These are phyloP conservation scores for Drosophila niveifrons DNA, from an alignment of 2,888 invertebrate species.

Conservation along the genomic window DNA sequence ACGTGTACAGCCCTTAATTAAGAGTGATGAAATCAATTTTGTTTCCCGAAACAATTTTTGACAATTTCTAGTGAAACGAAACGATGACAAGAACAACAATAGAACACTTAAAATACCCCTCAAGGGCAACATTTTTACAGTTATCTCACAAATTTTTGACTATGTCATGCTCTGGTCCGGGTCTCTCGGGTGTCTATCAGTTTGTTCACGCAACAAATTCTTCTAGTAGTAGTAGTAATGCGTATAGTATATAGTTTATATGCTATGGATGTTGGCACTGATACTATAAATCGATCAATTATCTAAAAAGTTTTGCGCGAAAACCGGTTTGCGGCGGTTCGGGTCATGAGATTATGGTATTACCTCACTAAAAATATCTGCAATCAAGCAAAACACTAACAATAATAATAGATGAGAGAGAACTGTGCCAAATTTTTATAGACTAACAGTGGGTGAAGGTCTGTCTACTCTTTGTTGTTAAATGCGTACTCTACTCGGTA, in stretches of 20 bases:
- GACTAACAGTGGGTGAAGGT: constrained; percentile 71
- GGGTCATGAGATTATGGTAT: constrained; percentile 32
- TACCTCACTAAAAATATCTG: constrained; percentile 44
- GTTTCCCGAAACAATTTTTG: constrained; percentile 45
- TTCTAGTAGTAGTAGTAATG: not conserved
- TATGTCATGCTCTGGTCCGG: constrained; percentile 29
- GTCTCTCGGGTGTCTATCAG: not conserved
- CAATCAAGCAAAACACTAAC: constrained; percentile 27
- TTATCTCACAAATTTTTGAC: constrained; percentile 29
- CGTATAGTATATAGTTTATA: constrained; percentile 2
- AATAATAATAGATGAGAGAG: constrained; percentile 31
- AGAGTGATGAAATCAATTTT: constrained; percentile 54
- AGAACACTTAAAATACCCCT: constrained; percentile 33
- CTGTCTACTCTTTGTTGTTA: constrained; percentile 23
- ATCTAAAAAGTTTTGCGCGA: constrained; percentile 32
- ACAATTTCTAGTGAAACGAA: constrained; percentile 18
- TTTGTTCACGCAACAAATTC: constrained; percentile 34
- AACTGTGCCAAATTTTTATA: constrained; percentile 67
- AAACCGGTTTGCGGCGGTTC: constrained; percentile 44
- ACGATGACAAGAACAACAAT: constrained; percentile 19
- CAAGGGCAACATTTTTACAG: constrained; percentile 40
- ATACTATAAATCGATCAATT: constrained; percentile 52
- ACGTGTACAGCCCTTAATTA: constrained; percentile 43
- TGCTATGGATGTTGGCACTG: constrained; percentile 25
- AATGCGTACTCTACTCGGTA: constrained; percentile 4